A percentile compares a stretch with the other conserved stretches of the same genome.
Evolutionary conservation across 2,888 invertebrate genomes (phyloP).

Genomic region (Cheilosia urbana): DNA sequence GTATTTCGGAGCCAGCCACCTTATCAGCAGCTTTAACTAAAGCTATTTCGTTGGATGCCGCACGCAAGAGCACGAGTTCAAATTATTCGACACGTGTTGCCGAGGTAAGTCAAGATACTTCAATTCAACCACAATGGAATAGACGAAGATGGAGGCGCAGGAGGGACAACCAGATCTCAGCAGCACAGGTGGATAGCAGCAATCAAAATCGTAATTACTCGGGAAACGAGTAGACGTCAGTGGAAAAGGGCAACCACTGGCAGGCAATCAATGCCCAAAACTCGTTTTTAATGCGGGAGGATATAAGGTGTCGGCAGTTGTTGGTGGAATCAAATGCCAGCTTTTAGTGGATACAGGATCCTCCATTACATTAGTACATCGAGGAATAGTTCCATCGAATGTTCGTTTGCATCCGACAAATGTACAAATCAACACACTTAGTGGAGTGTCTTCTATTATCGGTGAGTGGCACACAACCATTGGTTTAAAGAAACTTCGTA

Average conservation of each 20-base stretch:
- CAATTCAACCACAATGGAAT: neutral
- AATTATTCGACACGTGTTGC: neutral
- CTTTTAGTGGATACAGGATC: constrained; percentile 2
- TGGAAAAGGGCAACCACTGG: constrained; percentile 4
- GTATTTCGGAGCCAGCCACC: neutral
- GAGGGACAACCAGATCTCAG: neutral
- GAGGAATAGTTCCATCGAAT: neutral
- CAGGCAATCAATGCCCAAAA: neutral
- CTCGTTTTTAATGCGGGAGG: constrained; percentile 2
- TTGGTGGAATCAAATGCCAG: neutral
- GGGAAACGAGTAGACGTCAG: constrained; percentile 1
- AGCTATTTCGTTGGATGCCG: constrained; percentile 4
- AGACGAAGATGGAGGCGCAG: no score
- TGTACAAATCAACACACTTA: neutral
- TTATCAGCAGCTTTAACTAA: neutral
- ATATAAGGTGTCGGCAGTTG: neutral
- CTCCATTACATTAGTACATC: neutral
- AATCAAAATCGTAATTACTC: neutral
- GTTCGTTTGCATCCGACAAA: neutral
- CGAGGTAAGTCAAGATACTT: neutral
- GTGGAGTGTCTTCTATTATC: neutral
- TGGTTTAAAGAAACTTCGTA: neutral
- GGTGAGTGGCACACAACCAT: neutral
- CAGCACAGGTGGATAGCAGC: neutral
- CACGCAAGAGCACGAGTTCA: neutral